phyloP scores from a whole-genome alignment of 1,140 invertebrate species.

The Formica selysi region DNA sequence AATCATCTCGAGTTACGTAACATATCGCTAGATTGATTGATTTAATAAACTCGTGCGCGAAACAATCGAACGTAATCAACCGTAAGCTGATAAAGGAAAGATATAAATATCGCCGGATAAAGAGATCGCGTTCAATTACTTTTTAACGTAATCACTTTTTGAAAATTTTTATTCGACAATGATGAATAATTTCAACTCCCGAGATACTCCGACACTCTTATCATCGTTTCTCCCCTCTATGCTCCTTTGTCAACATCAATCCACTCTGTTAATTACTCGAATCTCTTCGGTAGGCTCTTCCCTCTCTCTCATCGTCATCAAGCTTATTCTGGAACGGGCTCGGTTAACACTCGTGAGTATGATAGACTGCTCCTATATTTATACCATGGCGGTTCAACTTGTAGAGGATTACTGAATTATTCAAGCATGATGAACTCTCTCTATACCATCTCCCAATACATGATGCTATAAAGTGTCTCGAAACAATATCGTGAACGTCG shows the following conservation, averaged over 20 bases:
- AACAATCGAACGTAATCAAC: neutral
- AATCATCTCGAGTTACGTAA: neutral
- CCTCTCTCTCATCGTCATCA: constrained; percentile 21
- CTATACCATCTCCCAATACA: neutral
- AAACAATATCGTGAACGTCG: neutral
- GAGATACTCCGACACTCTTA: neutral
- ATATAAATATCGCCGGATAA: neutral
- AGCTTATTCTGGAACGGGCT: constrained; percentile 22
- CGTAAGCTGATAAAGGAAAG: neutral
- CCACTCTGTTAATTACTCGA: constrained; percentile 22
- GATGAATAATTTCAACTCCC: neutral
- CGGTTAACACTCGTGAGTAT: constrained; percentile 22
- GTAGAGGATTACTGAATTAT: constrained; percentile 35
- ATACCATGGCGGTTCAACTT: constrained; percentile 7
- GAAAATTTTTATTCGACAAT: neutral
- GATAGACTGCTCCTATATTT: constrained; percentile 67
- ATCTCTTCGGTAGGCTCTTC: constrained; percentile 29
- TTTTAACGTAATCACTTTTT: neutral
- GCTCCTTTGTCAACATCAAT: constrained; percentile 23
- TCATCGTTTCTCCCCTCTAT: neutral
- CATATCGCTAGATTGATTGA: neutral
- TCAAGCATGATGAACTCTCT: constrained; percentile 1
- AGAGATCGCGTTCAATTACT: neutral
- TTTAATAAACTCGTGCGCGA: neutral
- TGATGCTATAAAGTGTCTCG: neutral